These are phyloP conservation scores for Himalopsyche kuldschensis DNA, from an alignment of 2,888 invertebrate genomes.

Conservation along the genomic window DNA sequence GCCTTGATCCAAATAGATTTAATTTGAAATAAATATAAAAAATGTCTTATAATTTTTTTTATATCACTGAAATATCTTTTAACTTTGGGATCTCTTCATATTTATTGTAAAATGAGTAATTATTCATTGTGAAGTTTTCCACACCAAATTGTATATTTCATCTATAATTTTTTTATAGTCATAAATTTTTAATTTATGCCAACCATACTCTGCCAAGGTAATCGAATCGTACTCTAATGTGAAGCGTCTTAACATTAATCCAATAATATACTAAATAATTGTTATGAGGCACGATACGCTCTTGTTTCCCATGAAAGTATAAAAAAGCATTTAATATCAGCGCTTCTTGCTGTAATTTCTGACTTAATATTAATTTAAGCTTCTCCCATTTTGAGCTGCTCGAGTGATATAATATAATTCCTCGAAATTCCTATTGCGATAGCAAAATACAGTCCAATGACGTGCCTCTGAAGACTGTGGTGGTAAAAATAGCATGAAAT, in stretches of 20 bases:
- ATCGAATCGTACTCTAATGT: not conserved
- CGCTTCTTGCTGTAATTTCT: slow-evolving; percentile 23
- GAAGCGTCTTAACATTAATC: not conserved
- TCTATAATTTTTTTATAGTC: too few species aligned
- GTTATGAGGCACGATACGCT: not conserved
- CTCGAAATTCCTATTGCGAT: not conserved
- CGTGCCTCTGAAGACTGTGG: not conserved
- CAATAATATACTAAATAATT: slow-evolving; percentile 3
- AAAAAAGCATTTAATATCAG: slow-evolving; percentile 25
- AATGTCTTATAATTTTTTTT: too few species aligned
- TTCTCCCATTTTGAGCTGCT: not conserved
- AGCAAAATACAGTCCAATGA: slow-evolving; percentile 2
- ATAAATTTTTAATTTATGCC: too few species aligned
- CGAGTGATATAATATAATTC: slow-evolving; percentile 1
- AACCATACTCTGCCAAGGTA: not conserved
- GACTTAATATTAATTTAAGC: slow-evolving; percentile 4
- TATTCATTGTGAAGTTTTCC: too few species aligned
- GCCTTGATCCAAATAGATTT: too few species aligned
- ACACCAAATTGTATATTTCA: too few species aligned
- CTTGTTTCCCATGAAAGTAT: not conserved
- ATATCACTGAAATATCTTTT: too few species aligned
- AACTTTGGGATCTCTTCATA: too few species aligned
- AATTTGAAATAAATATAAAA: too few species aligned
- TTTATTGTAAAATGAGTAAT: too few species aligned
- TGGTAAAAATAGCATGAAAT: not conserved